A percentile compares a stretch with the other conserved stretches of the same genome.
These are phyloP conservation scores for Benitochromis conjunctus DNA, from an alignment of 2,113 vertebrate genomes.

Conservation along the genomic window DNA sequence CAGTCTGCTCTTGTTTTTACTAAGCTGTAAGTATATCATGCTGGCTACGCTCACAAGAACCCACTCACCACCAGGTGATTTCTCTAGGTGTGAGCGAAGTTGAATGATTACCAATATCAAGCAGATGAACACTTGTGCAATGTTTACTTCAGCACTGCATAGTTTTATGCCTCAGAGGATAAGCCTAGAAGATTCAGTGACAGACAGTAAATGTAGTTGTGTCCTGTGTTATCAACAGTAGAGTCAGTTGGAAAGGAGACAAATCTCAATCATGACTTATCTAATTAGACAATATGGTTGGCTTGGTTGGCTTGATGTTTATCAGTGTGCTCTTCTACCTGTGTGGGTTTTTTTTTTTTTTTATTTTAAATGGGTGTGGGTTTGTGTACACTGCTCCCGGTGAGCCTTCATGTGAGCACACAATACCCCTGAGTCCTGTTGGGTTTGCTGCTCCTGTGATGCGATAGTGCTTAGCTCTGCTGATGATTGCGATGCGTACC, in stretches of 20 bases:
- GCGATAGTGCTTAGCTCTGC: neutral
- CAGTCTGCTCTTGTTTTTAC: constrained; percentile 17
- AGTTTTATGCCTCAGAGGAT: neutral
- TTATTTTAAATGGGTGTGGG: neutral
- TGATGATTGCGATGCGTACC: constrained; percentile 28
- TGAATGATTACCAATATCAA: neutral
- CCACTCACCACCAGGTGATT: neutral
- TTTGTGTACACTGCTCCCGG: neutral
- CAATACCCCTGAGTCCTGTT: constrained; percentile 16
- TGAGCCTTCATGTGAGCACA: neutral
- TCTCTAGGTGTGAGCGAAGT: neutral
- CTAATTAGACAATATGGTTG: neutral
- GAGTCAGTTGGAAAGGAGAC: neutral
- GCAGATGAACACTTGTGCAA: neutral
- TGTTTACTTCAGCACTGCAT: neutral
- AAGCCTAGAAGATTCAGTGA: neutral
- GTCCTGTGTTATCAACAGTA: neutral
- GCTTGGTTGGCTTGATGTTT: neutral
- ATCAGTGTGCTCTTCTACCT: neutral
- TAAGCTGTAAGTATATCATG: neutral
- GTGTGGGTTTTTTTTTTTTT: neutral
- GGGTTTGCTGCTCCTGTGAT: neutral
- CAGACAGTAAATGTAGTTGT: neutral
- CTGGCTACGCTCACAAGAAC: neutral
- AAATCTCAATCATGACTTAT: neutral